Evolutionary conservation across 2,113 vertebrate genomes (phyloP), one percentile per base, ranked within the genome.

Genomic region (Onychorhynchus coronatus): DNA sequence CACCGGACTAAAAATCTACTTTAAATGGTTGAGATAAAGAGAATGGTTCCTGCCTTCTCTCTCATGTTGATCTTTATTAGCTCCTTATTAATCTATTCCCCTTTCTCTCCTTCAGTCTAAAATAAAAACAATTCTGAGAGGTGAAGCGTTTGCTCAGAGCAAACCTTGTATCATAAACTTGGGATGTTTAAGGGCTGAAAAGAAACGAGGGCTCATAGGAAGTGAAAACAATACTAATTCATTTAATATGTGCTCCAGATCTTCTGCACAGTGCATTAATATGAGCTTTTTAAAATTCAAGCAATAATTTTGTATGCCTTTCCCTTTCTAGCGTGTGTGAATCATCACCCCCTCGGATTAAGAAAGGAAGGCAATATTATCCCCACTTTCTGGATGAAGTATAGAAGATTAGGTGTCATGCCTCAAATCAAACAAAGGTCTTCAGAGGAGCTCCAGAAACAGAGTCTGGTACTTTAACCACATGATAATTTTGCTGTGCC

Each of bases 141-240:
- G 49, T 66, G 67, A 77, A 50, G n/a, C 49, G 52, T 90, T 96
- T 96, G 59, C 75, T 88, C 61, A 84, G 79, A 92, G 65, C 72
- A 95, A 94, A 91, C 50, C 58, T 84, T 53, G 33, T 61, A 61
- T 73, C 65, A 86, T 52, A 74, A 93, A 80, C 33, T 37, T 46
- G 23, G 59, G 59, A 68, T 41, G 35, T 77, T 85, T 55, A n/a
- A 75, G n/a, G 20, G 47, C 39, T 96, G 89, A 77, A 71, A 72
- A 77, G 80, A 91, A 92, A 84, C 0, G 17, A 89, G 11, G 59
- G 91, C 83, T 78, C 72, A 55, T 4, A 92, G 65, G 73, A 92
- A 91, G 39, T 44, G 50, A 95, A 93, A 96, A 95, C 52, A 91
- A 85, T 71, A 90, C 86, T 92, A 93, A 93, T 75, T 95, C 70